Evolutionary conservation across 2,113 vertebrate species (phyloP), one percentile per base, ranked within the genome.

Genomic region (Ceratotherium simum): DNA sequence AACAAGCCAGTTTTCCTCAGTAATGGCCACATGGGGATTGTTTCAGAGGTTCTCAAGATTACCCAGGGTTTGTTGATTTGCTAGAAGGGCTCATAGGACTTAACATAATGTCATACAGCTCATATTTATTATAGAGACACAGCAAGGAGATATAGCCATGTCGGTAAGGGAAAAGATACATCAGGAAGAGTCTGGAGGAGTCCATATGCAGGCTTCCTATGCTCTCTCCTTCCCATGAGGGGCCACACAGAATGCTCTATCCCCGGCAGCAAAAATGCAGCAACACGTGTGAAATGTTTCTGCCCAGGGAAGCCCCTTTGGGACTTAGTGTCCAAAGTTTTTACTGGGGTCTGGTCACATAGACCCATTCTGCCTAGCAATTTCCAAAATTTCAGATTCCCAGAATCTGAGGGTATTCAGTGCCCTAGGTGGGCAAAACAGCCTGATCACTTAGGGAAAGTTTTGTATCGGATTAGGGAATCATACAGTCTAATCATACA

Each of bases 1-100:
- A 93, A 67, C 94, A 97, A 95, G 29, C 91, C 91, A 92, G 12
- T 82, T 97, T 86, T 87, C 89, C 54, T 90, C 62, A 92, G 42
- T 48, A 3, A 70, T 87, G 93, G 20, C 17, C 75, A 69, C 21
- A 5, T 39, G 33, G 9, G 1, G 1, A 56, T 69, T 82, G 29
- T 88, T 87, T 39, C 8, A 48, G 69, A 80, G 39, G 9, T 36
- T 86, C 8, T 39, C 4, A 76, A 31, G 31, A 81, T 51, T 29
- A 78, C 13, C 27, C 62, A 67, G 9, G 7, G 27, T 65, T 72
- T 33, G 67, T 0, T 69, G 39, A 75, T 76, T 79, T 48, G 23
- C 33, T 73, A 79, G 42, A 89, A 96, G 11, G 36, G 36, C 31
- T 93, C 58, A n/a, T 60, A 70, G 62, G 21, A 96, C 36, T 96